Percentiles rank a stretch among this genome's conserved stretches.
Conservation (phyloP, 2,888 invertebrate genomes). For the Coelogynopora nodosa region DNA sequence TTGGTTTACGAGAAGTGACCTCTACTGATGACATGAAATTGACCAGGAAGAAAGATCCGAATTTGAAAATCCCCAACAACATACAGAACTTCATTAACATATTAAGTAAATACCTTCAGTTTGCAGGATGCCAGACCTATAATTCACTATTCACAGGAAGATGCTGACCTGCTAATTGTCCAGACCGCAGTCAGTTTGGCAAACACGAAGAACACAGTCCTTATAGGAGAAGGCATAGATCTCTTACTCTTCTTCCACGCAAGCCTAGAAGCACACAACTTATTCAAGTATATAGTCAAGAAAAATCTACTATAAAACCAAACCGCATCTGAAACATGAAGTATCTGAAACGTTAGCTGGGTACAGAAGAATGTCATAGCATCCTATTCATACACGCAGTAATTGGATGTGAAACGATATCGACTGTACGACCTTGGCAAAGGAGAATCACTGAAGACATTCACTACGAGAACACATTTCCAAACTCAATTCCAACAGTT, state of each 20-base stretch:
- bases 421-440: background rate
- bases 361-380: background rate
- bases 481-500: background rate
- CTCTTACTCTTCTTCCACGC: background rate
- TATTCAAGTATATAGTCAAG: no score
- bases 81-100: conserved; percentile 50
- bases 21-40: conserved; percentile 48
- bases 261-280: background rate
- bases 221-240: background rate
- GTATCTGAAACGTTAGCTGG: background rate
- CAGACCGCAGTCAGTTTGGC: no score
- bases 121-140: conserved; percentile 39
- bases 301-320: no score
- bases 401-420: background rate
- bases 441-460: background rate
- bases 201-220: background rate
- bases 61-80: conserved; percentile 50
- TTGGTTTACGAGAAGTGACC: conserved; percentile 49
- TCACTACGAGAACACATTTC: background rate
- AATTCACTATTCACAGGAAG: conserved; percentile 48
- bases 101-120: conserved; percentile 41
- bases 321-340: background rate
- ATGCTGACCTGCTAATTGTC: conserved; percentile 51
- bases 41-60: conserved; percentile 49
- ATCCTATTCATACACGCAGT: background rate